Evolutionary conservation across 37 sponge, comb jelly and placozoan species (phyloP).

Genomic region (Beroe ovata): DNA sequence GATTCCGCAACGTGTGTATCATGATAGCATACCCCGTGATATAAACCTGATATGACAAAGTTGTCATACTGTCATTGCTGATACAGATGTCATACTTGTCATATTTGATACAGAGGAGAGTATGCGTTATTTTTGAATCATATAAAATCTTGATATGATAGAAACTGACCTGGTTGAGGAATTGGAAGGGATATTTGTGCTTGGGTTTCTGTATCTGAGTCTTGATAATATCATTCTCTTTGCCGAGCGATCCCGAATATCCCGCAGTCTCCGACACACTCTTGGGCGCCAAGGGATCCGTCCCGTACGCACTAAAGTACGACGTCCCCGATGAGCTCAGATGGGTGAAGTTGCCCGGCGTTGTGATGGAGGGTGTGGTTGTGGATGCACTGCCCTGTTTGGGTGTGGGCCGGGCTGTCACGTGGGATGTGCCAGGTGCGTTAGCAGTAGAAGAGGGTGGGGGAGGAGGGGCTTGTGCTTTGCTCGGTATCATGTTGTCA

Average conservation of each 20-base stretch:
- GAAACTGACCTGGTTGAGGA: constrained; percentile 52
- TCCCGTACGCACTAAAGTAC: constrained; percentile 57
- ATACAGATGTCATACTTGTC: too few relatives aligned
- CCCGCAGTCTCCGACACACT: neutral
- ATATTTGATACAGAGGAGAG: too few relatives aligned
- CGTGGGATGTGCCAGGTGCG: neutral
- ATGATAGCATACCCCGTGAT: constrained; percentile 64
- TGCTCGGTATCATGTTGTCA: constrained; percentile 1
- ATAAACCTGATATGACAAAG: constrained; percentile 45
- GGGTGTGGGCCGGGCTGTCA: neutral
- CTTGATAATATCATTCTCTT: neutral
- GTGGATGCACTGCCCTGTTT: neutral
- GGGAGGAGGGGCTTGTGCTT: neutral
- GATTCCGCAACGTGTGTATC: constrained; percentile 6
- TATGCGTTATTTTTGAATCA: too few relatives aligned
- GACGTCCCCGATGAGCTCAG: constrained; percentile 11
- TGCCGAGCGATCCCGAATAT: neutral
- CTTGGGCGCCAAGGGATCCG: neutral
- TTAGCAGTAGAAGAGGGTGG: neutral
- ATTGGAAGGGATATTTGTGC: constrained; percentile 62
- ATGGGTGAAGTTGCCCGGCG: neutral
- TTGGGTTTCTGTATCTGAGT: constrained; percentile 47
- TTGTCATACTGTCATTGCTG: too few relatives aligned
- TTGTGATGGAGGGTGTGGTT: constrained; percentile 1
- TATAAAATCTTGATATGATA: too few relatives aligned